A percentile compares a stretch with the other conserved stretches of the same genome.
Evolutionary conservation across 2,888 invertebrate species (phyloP).

Genomic region (Cybosia mesomella): DNA sequence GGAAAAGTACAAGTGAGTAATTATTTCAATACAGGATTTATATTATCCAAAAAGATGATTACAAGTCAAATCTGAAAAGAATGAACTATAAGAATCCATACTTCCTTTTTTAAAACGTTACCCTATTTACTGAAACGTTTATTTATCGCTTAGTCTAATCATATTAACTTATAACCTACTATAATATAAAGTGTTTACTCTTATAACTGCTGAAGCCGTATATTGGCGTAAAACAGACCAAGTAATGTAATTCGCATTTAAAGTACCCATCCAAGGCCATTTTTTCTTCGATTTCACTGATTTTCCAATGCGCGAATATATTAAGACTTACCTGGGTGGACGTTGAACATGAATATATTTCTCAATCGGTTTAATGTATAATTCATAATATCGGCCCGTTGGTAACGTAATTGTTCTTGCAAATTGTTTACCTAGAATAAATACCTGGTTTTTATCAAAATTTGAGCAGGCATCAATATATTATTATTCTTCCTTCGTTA

Average conservation of each 20-base stretch:
- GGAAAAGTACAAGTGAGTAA: too few relatives aligned
- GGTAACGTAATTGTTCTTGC: constrained; percentile 30
- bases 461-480: background rate
- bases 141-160: background rate
- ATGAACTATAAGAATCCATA: background rate
- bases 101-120: too few relatives aligned
- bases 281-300: constrained; percentile 38
- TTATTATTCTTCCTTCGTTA: background rate
- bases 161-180: background rate
- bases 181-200: background rate
- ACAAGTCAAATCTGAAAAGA: background rate
- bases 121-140: too few relatives aligned
- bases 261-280: constrained; percentile 10
- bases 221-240: constrained; percentile 18
- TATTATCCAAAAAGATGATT: background rate
- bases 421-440: background rate
- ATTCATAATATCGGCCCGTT: constrained; percentile 56
- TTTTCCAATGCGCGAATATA: constrained; percentile 60
- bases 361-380: constrained; percentile 56
- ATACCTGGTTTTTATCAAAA: background rate
- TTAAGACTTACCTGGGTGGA: constrained; percentile 51
- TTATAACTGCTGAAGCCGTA: constrained; percentile 16
- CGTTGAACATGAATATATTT: constrained; percentile 52
- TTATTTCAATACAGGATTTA: too few relatives aligned
- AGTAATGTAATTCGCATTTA: constrained; percentile 18